Evolutionary conservation across 2,797 vertebrate genomes (phyloP).

Genomic region (Sebastes minor): DNA sequence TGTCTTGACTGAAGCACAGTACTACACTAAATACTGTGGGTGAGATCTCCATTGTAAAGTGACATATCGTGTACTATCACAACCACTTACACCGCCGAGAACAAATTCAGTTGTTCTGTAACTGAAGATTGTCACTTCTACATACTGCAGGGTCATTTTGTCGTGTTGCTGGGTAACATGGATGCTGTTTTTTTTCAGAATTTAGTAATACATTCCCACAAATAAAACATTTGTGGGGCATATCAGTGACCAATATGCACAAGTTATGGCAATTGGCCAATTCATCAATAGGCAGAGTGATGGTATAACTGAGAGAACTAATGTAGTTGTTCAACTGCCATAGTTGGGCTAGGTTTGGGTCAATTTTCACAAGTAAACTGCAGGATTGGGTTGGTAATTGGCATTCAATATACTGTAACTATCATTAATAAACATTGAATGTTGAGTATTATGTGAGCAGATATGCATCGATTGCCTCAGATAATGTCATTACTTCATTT

Average conservation of each 20-base stretch:
- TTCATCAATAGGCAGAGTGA: background rate
- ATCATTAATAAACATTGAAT: background rate
- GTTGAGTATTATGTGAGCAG: background rate
- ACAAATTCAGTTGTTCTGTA: background rate
- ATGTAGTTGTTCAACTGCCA: background rate
- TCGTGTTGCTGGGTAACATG: background rate
- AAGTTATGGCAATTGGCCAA: background rate
- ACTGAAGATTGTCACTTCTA: background rate
- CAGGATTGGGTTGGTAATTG: background rate
- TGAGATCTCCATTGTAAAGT: conserved; percentile 24
- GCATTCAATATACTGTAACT: background rate
- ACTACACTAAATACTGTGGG: conserved; percentile 23
- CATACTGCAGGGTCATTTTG: background rate
- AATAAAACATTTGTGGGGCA: background rate
- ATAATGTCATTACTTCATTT: background rate
- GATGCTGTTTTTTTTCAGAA: background rate
- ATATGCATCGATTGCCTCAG: background rate
- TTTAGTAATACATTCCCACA: background rate
- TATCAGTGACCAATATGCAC: background rate
- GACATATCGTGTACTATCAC: background rate
- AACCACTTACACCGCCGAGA: background rate
- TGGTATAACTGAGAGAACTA: background rate
- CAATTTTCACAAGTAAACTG: background rate
- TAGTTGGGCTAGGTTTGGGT: background rate
- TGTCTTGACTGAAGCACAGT: conserved; percentile 27